These are phyloP conservation scores for Puffinus mauretanicus DNA, from an alignment of 2,113 vertebrate genomes.

Conservation along the genomic window DNA sequence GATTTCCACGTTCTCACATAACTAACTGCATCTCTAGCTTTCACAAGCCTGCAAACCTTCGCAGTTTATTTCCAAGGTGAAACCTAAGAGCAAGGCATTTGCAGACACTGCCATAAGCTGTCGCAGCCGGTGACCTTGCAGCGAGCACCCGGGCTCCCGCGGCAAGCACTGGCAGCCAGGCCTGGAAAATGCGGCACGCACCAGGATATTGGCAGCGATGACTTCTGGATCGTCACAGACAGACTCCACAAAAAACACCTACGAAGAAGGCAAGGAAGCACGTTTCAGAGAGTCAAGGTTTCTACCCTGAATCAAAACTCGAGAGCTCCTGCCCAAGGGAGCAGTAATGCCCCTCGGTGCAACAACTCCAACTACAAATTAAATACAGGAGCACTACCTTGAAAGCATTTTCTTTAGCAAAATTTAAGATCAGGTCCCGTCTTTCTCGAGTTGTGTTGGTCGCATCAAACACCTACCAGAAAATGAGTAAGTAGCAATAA, in stretches of 20 bases:
- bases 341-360: rapidly evolving
- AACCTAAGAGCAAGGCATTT: not conserved
- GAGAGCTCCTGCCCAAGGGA: not conserved
- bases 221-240: slow-evolving; percentile 97
- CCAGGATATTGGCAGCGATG: slow-evolving; percentile 96
- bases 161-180: not conserved
- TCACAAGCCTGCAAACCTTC: not conserved
- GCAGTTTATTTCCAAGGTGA: not conserved
- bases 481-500: not conserved
- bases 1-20: not conserved
- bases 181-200: slow-evolving; percentile 49
- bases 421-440: slow-evolving; percentile 89
- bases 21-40: not conserved
- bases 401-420: slow-evolving; percentile 88
- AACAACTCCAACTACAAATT: not conserved
- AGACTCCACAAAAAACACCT: slow-evolving; percentile 98
- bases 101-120: not conserved
- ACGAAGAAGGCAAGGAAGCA: not conserved
- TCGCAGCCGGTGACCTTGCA: not conserved
- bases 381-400: slow-evolving; percentile 76
- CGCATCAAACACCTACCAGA: slow-evolving; percentile 91
- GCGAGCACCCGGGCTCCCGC: not conserved
- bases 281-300: not conserved
- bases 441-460: slow-evolving; percentile 97
- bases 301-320: not conserved